These are phyloP conservation scores for Philaenus spumarius DNA, from an alignment of 1,140 invertebrate genomes.

Conservation along the genomic window DNA sequence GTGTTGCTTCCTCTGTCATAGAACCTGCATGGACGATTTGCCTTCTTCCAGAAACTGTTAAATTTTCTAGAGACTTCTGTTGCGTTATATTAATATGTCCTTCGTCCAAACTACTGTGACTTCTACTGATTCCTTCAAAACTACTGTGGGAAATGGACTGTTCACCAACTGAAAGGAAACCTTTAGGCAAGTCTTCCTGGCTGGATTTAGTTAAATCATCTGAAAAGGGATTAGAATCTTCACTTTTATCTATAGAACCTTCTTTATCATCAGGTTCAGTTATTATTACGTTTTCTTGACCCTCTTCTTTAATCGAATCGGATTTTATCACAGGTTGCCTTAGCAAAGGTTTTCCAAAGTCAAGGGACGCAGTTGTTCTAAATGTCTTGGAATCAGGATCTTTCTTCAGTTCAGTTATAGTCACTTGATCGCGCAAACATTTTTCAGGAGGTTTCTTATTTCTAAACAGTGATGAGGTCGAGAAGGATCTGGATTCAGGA, in stretches of 20 bases:
- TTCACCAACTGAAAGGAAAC: background rate
- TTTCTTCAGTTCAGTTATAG: slow-evolving; percentile 4
- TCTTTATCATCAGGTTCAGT: slow-evolving; percentile 11
- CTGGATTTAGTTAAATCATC: slow-evolving; percentile 11
- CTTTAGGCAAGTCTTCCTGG: slow-evolving; percentile 8
- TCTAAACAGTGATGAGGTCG: background rate
- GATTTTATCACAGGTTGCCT: background rate
- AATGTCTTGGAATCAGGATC: background rate
- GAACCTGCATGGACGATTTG: background rate
- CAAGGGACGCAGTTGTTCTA: slow-evolving; percentile 1
- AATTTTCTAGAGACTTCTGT: slow-evolving; percentile 8
- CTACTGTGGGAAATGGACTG: slow-evolving; percentile 1
- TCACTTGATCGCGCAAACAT: background rate
- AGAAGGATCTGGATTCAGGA: background rate
- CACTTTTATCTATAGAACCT: slow-evolving; percentile 4
- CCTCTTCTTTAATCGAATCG: slow-evolving; percentile 8
- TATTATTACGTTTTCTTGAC: slow-evolving; percentile 4
- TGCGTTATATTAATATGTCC: background rate
- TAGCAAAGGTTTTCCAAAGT: background rate
- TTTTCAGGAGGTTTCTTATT: background rate
- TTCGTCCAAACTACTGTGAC: slow-evolving; percentile 11
- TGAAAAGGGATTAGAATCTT: slow-evolving; percentile 2
- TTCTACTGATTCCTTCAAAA: slow-evolving; percentile 7
- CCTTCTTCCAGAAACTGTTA: slow-evolving; percentile 6
- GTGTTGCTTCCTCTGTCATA: slow-evolving; percentile 1